These are phyloP conservation scores for Brevimyrus niger DNA, from an alignment of 2,113 vertebrate genomes.

Conservation along the genomic window DNA sequence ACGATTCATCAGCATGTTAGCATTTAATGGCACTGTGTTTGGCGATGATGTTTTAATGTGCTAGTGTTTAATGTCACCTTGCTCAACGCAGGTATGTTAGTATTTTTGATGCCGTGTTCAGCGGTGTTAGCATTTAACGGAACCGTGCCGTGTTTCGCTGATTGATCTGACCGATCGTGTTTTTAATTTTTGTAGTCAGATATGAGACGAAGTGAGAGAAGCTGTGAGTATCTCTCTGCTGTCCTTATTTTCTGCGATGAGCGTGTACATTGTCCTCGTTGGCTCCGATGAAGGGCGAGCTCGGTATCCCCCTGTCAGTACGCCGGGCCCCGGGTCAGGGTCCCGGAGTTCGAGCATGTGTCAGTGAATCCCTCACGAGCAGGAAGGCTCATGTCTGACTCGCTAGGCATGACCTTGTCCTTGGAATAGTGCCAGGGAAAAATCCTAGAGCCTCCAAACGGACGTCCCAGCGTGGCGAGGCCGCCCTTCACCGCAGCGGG, in stretches of 20 bases:
- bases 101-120: background rate
- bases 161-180: background rate
- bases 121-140: background rate
- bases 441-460: background rate
- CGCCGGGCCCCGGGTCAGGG: background rate
- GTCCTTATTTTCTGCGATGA: background rate
- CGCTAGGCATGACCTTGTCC: conserved; percentile 11
- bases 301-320: background rate
- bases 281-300: background rate
- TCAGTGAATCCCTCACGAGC: background rate
- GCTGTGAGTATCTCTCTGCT: background rate
- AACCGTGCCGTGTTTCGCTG: too few relatives aligned
- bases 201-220: background rate
- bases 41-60: background rate
- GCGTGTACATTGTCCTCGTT: background rate
- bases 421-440: conserved; percentile 19
- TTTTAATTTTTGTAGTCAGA: background rate
- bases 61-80: background rate
- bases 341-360: background rate
- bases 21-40: conserved; percentile 7
- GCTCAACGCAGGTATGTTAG: background rate
- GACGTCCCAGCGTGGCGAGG: background rate
- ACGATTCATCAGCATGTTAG: too few relatives aligned
- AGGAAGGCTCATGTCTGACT: background rate
- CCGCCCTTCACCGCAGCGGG: background rate